A percentile compares a stretch with the other conserved stretches of the same genome.
Evolutionary conservation across 2,888 invertebrate genomes (phyloP).

Genomic region (Meliscaeva auricollis): DNA sequence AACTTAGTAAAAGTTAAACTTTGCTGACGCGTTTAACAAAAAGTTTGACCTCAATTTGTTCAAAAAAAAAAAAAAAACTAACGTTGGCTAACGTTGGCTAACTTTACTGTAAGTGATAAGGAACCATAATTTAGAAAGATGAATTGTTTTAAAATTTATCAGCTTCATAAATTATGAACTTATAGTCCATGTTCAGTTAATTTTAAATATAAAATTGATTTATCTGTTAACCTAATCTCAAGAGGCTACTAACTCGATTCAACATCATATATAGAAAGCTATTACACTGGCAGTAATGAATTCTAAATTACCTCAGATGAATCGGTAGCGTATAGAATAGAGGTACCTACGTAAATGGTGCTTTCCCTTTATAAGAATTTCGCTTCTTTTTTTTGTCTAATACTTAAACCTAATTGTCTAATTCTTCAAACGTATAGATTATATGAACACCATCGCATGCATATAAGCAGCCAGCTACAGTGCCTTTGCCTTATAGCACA

Average conservation of each 20-base stretch:
- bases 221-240: slow-evolving; percentile 17
- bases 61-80: background rate
- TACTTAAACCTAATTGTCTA: slow-evolving; percentile 34
- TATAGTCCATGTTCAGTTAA: background rate
- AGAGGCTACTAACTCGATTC: slow-evolving; percentile 19
- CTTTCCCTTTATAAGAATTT: slow-evolving; percentile 39
- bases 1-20: too few species aligned
- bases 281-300: slow-evolving; percentile 21
- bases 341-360: background rate
- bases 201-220: slow-evolving; percentile 21
- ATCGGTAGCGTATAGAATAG: slow-evolving; percentile 1
- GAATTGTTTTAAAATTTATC: background rate
- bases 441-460: background rate
- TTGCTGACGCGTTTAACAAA: too few species aligned
- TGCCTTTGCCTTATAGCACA: background rate
- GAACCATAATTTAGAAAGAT: background rate
- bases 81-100: background rate
- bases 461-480: too few species aligned
- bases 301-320: slow-evolving; percentile 41
- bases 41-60: background rate
- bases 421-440: slow-evolving; percentile 17
- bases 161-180: background rate
- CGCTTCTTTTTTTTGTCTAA: slow-evolving; percentile 15
- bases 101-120: background rate
- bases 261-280: slow-evolving; percentile 18